Percentiles rank a stretch among this genome's conserved stretches.
phyloP scores from a whole-genome alignment of 2,888 invertebrate genomes.

The Heliconius cydno region DNA sequence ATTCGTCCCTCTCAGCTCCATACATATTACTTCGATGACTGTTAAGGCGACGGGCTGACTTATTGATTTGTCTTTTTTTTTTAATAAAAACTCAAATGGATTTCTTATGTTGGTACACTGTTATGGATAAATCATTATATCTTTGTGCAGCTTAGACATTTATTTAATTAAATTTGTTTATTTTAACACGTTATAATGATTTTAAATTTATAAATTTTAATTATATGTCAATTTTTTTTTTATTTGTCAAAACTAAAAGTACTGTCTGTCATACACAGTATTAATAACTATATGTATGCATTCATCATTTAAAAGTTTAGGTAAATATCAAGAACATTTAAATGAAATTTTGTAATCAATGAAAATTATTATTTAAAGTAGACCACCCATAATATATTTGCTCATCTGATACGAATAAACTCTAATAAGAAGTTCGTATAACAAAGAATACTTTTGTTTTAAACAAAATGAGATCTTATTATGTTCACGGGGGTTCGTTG shows the following conservation, averaged over 20 bases:
- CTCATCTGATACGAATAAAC: conserved; percentile 51
- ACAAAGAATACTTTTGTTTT: conserved; percentile 65
- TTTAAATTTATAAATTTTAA: neutral
- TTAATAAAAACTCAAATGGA: conserved; percentile 45
- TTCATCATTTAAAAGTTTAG: neutral
- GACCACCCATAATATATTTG: conserved; percentile 66
- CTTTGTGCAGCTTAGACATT: neutral
- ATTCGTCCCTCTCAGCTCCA: conserved; percentile 47
- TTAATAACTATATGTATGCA: neutral
- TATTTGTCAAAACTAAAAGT: neutral
- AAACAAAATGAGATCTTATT: conserved; percentile 72
- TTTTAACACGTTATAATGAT: neutral
- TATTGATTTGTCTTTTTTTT: conserved; percentile 55
- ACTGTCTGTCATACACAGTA: neutral
- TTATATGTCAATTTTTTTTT: too few relatives aligned
- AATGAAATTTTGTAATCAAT: neutral
- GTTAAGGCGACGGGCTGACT: conserved; percentile 65
- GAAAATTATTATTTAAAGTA: conserved; percentile 19
- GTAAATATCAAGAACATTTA: neutral
- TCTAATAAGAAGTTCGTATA: conserved; percentile 57
- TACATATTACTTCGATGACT: conserved; percentile 55
- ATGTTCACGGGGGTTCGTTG: conserved; percentile 78
- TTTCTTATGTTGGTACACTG: conserved; percentile 6
- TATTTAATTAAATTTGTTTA: neutral
- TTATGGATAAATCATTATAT: neutral